Conservation (phyloP, 2,113 vertebrate species). For the Bufo gargarizans region DNA sequence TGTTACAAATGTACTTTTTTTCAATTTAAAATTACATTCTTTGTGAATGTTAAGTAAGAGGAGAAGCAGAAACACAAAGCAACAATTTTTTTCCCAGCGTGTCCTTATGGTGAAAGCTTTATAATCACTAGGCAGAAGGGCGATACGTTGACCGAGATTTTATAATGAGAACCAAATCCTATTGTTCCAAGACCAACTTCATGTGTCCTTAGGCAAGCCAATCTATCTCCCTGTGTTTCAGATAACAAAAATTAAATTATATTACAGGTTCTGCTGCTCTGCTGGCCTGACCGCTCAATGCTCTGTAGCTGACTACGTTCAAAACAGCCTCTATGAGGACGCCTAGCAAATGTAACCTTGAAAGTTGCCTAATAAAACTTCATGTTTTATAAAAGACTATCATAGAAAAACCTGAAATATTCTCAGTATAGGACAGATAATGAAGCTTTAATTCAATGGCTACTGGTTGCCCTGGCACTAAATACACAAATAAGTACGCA, state of each 20-base stretch:
- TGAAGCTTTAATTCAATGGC: not conserved
- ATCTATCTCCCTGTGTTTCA: conserved; percentile 48
- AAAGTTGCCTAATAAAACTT: conserved; percentile 17
- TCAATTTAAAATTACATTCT: conserved; percentile 35
- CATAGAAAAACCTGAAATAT: not conserved
- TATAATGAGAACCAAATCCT: conserved; percentile 47
- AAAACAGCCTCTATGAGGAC: not conserved
- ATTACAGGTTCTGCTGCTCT: conserved; percentile 33
- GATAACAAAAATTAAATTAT: conserved; percentile 51
- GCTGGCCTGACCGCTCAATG: not conserved
- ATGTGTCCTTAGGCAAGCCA: conserved; percentile 42
- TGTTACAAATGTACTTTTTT: conserved; percentile 23
- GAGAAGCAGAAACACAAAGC: not conserved
- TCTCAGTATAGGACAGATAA: not conserved
- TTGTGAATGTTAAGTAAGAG: conserved; percentile 34
- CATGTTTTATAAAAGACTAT: not conserved
- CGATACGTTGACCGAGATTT: conserved; percentile 27
- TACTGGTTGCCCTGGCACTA: not conserved
- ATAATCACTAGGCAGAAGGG: conserved; percentile 40
- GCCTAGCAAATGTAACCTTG: not conserved
- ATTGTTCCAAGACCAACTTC: conserved; percentile 47
- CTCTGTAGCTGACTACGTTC: not conserved
- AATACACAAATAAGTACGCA: not conserved
- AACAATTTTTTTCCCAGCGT: not conserved
- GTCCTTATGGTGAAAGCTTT: not conserved